Conservation (phyloP, 2,797 vertebrate genomes). For the Distichodus sexfasciatus region DNA sequence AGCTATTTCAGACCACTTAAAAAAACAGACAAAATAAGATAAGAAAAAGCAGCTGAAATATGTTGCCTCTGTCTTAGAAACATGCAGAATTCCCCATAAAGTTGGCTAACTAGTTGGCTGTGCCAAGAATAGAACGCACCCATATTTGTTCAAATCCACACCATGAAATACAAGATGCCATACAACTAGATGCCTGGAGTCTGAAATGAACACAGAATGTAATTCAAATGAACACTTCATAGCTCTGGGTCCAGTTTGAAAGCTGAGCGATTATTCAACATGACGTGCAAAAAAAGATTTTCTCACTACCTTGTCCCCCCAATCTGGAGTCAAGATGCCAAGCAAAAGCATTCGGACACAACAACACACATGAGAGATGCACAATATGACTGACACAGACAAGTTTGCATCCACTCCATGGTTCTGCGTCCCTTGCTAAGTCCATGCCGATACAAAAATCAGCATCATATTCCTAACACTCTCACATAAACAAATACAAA, state of each 20-base stretch:
- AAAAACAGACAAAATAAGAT: too few relatives aligned
- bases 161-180: constrained; percentile 16
- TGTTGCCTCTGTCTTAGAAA: too few relatives aligned
- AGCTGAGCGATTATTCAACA: background rate
- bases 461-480: constrained; percentile 8
- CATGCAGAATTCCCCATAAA: too few relatives aligned
- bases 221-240: constrained; percentile 10
- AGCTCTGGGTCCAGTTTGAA: background rate
- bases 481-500: background rate
- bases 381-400: too few relatives aligned
- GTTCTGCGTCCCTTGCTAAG: constrained; percentile 27
- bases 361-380: constrained; percentile 2
- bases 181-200: background rate
- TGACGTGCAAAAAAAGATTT: background rate
- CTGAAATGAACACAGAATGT: constrained; percentile 24
- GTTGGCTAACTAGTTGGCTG: too few relatives aligned
- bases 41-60: too few relatives aligned
- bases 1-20: too few relatives aligned
- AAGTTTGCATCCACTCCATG: constrained; percentile 16
- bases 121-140: too few relatives aligned
- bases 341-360: too few relatives aligned
- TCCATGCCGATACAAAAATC: too few relatives aligned
- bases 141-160: constrained; percentile 65
- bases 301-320: background rate
- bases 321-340: too few relatives aligned